Evolutionary conservation across 2,888 invertebrate species (phyloP).

Genomic region (Hypomecis atomaria): DNA sequence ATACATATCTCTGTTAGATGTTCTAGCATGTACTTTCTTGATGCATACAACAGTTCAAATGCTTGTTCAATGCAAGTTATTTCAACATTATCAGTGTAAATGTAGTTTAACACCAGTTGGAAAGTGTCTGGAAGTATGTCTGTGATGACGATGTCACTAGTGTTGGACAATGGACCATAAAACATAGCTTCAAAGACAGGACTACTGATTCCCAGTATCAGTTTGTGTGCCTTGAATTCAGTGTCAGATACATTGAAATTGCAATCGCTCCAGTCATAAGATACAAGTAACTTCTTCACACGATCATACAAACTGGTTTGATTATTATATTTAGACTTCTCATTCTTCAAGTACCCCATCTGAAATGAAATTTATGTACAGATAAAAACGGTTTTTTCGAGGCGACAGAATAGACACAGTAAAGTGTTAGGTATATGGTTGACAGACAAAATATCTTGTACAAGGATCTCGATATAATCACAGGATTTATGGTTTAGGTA

Average conservation of each 20-base stretch:
- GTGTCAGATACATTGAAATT: conserved; percentile 81
- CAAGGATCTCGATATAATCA: no score
- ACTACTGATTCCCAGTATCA: conserved; percentile 86
- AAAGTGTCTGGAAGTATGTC: conserved; percentile 86
- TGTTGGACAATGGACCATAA: conserved; percentile 85
- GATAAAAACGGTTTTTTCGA: no score
- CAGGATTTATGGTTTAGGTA: no score
- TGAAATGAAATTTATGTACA: conserved; percentile 43
- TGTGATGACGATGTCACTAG: conserved; percentile 78
- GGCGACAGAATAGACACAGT: no score
- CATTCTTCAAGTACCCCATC: conserved; percentile 70
- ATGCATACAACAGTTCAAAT: conserved; percentile 86
- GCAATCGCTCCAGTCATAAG: conserved; percentile 85
- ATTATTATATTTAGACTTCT: conserved; percentile 48
- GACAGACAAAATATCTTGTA: no score
- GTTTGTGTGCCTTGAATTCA: conserved; percentile 84
- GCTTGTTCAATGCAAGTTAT: conserved; percentile 84
- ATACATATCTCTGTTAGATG: conserved; percentile 80
- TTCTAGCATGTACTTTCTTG: conserved; percentile 86
- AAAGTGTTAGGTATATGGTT: no score
- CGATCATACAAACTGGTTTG: conserved; percentile 74
- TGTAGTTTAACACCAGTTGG: conserved; percentile 84
- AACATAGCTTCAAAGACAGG: conserved; percentile 89
- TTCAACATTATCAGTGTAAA: conserved; percentile 85
- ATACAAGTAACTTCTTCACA: conserved; percentile 75